Base-by-base conservation (phyloP, 2,797 vertebrate genomes). In the Erethizon dorsatum region DNA sequence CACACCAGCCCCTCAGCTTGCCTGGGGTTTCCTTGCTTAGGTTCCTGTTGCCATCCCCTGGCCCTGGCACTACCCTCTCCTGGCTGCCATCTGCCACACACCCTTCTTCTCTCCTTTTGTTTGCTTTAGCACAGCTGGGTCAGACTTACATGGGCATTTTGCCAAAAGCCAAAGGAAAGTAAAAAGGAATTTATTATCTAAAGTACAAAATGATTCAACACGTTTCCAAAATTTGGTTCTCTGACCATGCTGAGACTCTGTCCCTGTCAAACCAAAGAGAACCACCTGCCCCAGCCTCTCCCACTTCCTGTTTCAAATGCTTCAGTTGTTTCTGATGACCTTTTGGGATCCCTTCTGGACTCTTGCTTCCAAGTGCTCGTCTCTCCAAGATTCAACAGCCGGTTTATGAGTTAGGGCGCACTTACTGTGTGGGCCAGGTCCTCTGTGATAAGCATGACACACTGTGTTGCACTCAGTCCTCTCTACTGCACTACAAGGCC, bases 151-250 rank as follows among this genome's bases (percentile, higher is more conserved):
- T 9, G 67, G 82, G 61, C 94, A 33, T 88, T 75, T 75, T 84
- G 79, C 94, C 92, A 94, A 73, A 90, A 94, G 56, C 83, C 91
- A 97, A 91, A 83, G 79, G 80, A 84, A 88, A 90, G 73, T 54
- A 71, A 93, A 87, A 89, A 95, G 33, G 54, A 83, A 61, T 91
- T 80, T 97, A 52, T 77, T 91, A 89, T 28, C 80, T 14, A 95
- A 95, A 93, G 91, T 94, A 92, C n/a, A 79, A 71, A 56, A 24
- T 65, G 22, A 88, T 77, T 50, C 41, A 41, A 45, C 54, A 47
- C 65, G n/a, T 47, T 88, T 92, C 94, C 78, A 85, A 63, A 94
- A 89, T 47, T 88, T 14, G 0, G 4, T 59, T 61, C 95, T 93
- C 79, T 90, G 56, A 54, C n/a, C 17, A 83, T 45, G 9, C 33